Base-by-base conservation (phyloP, 2,113 vertebrate species). In the Pyrgilauda ruficollis region DNA sequence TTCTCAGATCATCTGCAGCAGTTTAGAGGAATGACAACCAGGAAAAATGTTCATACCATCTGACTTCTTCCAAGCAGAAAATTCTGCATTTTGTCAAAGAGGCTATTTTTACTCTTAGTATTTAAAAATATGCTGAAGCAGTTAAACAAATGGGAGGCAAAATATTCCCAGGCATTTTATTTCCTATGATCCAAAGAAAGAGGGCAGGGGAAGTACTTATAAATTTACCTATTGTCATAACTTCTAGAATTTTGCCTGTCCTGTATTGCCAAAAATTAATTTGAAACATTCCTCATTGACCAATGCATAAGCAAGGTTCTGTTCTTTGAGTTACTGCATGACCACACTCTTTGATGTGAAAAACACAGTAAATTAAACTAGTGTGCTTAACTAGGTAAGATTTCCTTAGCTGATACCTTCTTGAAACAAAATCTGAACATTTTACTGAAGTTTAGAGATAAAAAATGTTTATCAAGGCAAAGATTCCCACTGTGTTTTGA, bases 121-220 rank as follows among this genome's bases (percentile, higher is more conserved):
- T 66, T 94, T 91, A 94, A 92, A 95, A 94, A 93, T 87, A 52
- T 73, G 87, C 67, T 88, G 78, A 88, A 94, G 79, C 66, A 91
- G 63, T 93, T 89, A 87, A 94, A 91, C 17, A 92, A 91, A 94
- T 52, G 15, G 37, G 58, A 85, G 24, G 67, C 70, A 93, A 91
- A 93, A 50, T 90, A 93, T 74, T 80, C 67, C n/a, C 35, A 87
- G 61, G 31, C 70, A 94, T 20, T 89, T 78, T 69, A 22, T 66
- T 83, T 89, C 46, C n/a, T 79, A n/a, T 17, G 5, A 27, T 50
- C 47, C 43, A 77, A 35, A 31, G 53, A 83, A 22, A 33, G 37
- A 17, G n/a, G 6, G 4, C 4, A n/a, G 22, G 14, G 7, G 5
- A 24, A 44, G 6, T 19, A 28, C 80, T 82, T 77, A 37, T 68